Percentiles rank a stretch among this genome's conserved stretches.
Conservation (phyloP, 2,888 invertebrate species). For the Onthophagus sagittarius region DNA sequence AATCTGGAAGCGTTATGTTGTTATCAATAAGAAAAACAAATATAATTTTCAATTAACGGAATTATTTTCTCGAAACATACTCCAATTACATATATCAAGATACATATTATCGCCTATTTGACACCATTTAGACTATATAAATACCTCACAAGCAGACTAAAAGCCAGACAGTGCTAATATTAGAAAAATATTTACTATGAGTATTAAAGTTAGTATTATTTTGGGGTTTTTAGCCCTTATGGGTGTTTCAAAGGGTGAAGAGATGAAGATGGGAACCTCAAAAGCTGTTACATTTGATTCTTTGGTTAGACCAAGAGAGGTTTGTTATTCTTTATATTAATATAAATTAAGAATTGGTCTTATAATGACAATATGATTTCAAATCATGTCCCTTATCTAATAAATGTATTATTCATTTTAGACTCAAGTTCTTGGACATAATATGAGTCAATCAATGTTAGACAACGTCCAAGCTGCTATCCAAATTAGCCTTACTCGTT, state of each 20-base stretch:
- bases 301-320: not conserved
- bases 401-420: not conserved
- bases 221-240: not conserved
- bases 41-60: too few relatives aligned
- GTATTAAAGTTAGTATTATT: not conserved
- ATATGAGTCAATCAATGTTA: not conserved
- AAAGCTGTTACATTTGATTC: not conserved
- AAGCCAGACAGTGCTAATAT: not conserved
- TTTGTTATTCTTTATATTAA: not conserved
- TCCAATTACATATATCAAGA: not conserved
- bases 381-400: too few relatives aligned
- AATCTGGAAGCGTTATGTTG: too few relatives aligned
- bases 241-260: not conserved
- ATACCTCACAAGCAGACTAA: not conserved
- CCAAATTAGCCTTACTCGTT: not conserved
- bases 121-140: not conserved
- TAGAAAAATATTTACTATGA: not conserved
- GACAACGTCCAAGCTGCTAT: not conserved
- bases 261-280: not conserved
- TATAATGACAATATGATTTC: too few relatives aligned
- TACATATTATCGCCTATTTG: not conserved
- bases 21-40: too few relatives aligned
- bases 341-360: too few relatives aligned
- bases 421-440: not conserved
- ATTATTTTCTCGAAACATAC: not conserved